Evolutionary conservation across 2,797 vertebrate species (phyloP).

Genomic region (Anguilla marmorata): DNA sequence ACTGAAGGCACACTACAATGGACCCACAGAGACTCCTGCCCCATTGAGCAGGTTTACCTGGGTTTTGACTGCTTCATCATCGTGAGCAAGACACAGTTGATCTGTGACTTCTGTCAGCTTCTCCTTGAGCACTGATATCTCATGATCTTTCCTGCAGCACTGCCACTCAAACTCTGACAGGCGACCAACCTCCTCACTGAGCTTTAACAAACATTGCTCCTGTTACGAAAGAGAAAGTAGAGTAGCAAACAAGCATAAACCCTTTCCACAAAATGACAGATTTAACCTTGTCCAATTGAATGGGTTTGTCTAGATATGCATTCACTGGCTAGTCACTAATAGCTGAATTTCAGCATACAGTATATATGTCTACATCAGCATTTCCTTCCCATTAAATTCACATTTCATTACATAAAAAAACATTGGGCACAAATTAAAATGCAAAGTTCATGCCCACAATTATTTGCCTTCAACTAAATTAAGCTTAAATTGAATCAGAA

Average conservation of each 20-base stretch:
- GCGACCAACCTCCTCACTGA: constrained; percentile 12
- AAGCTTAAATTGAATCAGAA: no score
- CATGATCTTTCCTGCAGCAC: not conserved
- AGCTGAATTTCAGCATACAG: no score
- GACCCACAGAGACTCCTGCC: not conserved
- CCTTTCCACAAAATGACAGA: not conserved
- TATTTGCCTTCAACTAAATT: no score
- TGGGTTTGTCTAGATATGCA: no score
- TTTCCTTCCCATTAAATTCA: no score
- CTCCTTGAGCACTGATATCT: constrained; percentile 9
- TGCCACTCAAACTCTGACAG: constrained; percentile 22
- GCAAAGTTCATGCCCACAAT: no score
- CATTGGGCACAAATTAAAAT: no score
- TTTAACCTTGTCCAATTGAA: not conserved
- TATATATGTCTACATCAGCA: no score
- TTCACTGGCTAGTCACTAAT: no score
- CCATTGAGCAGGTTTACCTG: constrained; percentile 19
- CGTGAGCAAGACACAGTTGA: constrained; percentile 1
- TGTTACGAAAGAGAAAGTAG: not conserved
- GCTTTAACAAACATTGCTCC: constrained; percentile 24
- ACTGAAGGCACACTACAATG: not conserved
- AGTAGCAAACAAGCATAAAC: not conserved
- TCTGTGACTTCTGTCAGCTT: constrained; percentile 8
- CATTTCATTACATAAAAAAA: no score
- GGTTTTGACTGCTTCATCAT: constrained; percentile 1